A percentile compares a stretch with the other conserved stretches of the same genome.
These are phyloP conservation scores for Rugalucina vietnamica DNA, from an alignment of 2,888 invertebrate genomes.

Conservation along the genomic window DNA sequence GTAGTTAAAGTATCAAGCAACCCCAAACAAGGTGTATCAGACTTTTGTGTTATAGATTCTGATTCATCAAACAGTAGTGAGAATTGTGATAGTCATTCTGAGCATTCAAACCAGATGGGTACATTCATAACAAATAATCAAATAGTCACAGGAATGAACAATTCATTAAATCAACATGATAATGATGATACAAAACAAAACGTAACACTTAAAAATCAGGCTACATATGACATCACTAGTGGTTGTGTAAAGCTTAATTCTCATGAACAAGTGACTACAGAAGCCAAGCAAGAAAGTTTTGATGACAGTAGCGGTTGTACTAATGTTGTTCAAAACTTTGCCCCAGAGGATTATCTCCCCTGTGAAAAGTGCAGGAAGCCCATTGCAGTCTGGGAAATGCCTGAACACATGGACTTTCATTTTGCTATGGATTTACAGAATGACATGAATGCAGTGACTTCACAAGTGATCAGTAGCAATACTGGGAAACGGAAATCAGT, in stretches of 20 bases:
- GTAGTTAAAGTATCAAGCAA: not conserved
- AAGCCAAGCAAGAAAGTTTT: not conserved
- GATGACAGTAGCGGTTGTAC: not conserved
- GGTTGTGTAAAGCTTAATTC: too few relatives aligned
- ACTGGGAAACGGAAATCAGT: slow-evolving; percentile 48
- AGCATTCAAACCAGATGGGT: not conserved
- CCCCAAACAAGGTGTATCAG: not conserved
- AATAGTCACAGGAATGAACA: too few relatives aligned
- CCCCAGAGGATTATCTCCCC: slow-evolving; percentile 48
- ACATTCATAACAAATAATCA: too few relatives aligned
- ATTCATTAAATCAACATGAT: too few relatives aligned
- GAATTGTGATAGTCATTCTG: not conserved
- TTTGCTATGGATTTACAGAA: slow-evolving; percentile 89
- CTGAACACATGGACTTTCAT: slow-evolving; percentile 94
- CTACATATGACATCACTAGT: too few relatives aligned
- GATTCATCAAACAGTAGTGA: too few relatives aligned
- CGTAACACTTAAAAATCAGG: too few relatives aligned
- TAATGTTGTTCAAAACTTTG: not conserved
- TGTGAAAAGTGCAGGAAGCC: slow-evolving; percentile 90
- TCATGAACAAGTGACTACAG: too few relatives aligned
- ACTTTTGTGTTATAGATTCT: not conserved
- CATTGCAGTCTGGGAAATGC: slow-evolving; percentile 87
- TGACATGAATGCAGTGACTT: slow-evolving; percentile 36
- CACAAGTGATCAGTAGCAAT: not conserved
- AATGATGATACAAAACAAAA: too few relatives aligned